These are phyloP conservation scores for Proales similis DNA, from an alignment of 1,140 invertebrate species.

Conservation along the genomic window DNA sequence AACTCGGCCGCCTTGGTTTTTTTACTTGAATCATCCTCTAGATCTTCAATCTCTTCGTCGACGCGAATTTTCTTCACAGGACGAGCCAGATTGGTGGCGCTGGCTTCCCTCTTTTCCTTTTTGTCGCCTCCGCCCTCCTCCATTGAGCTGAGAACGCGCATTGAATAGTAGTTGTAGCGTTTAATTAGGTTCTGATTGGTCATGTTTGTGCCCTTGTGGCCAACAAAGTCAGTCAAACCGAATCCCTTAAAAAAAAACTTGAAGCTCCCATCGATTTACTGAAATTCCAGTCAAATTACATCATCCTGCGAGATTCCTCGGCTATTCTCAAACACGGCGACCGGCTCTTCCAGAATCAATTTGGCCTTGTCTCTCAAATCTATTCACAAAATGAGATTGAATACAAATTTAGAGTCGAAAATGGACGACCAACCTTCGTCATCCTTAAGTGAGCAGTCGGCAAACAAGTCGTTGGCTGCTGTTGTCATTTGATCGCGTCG, in stretches of 20 bases:
- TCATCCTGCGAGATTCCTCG: constrained; percentile 23
- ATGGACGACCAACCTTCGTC: constrained; percentile 62
- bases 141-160: constrained; percentile 26
- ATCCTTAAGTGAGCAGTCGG: constrained; percentile 90
- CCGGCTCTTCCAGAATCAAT: constrained; percentile 4
- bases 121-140: constrained; percentile 25
- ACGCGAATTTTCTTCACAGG: constrained; percentile 19
- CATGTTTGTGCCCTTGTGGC: neutral
- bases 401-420: neutral
- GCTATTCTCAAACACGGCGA: constrained; percentile 28
- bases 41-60: constrained; percentile 30
- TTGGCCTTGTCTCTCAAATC: constrained; percentile 13
- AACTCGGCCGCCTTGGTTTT: constrained; percentile 2
- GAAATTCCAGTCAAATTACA: neutral
- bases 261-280: neutral
- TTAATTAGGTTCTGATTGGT: constrained; percentile 33
- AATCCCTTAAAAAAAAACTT: constrained; percentile 5
- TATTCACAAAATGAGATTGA: neutral
- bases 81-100: neutral
- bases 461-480: constrained; percentile 77
- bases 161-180: constrained; percentile 35
- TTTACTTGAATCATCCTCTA: constrained; percentile 1
- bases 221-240: constrained; percentile 28
- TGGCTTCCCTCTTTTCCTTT: neutral
- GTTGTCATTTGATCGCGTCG: constrained; percentile 84